A percentile compares a stretch with the other conserved stretches of the same genome.
These are phyloP conservation scores for Hyposoter dolosus DNA, from an alignment of 2,888 invertebrate species.

Conservation along the genomic window DNA sequence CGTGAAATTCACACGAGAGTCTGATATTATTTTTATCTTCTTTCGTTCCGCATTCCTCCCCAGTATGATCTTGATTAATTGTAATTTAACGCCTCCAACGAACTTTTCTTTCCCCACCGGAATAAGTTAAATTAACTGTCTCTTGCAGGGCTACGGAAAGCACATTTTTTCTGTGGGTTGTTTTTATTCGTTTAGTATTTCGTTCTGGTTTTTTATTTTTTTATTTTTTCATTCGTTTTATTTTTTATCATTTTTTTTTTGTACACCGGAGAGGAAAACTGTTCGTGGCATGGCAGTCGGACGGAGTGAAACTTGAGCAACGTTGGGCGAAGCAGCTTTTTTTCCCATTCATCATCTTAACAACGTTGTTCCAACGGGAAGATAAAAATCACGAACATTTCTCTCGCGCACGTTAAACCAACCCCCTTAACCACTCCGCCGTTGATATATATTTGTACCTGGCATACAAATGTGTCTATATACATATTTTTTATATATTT, in stretches of 20 bases:
- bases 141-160: conserved; percentile 52
- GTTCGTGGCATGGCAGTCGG: conserved; percentile 37
- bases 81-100: conserved; percentile 57
- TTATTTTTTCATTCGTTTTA: not conserved
- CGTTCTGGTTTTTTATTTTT: conserved; percentile 10
- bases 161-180: conserved; percentile 51
- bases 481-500: conserved; percentile 2
- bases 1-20: conserved; percentile 23
- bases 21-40: not conserved
- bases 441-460: not conserved
- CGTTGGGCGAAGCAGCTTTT: conserved; percentile 59
- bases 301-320: conserved; percentile 56
- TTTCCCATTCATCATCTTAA: conserved; percentile 67
- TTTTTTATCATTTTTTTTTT: conserved; percentile 7
- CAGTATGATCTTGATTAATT: conserved; percentile 54
- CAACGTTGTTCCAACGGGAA: conserved; percentile 66
- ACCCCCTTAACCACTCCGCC: conserved; percentile 19
- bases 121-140: conserved; percentile 66
- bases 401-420: conserved; percentile 61
- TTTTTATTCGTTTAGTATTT: not conserved
- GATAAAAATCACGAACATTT: conserved; percentile 66
- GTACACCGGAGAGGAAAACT: conserved; percentile 34
- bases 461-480: not conserved
- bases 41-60: conserved; percentile 9
- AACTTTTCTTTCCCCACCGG: conserved; percentile 51